Percentiles rank a stretch among this genome's conserved stretches.
phyloP scores from a whole-genome alignment of 2,888 invertebrate genomes.

The Zeuzera pyrina region DNA sequence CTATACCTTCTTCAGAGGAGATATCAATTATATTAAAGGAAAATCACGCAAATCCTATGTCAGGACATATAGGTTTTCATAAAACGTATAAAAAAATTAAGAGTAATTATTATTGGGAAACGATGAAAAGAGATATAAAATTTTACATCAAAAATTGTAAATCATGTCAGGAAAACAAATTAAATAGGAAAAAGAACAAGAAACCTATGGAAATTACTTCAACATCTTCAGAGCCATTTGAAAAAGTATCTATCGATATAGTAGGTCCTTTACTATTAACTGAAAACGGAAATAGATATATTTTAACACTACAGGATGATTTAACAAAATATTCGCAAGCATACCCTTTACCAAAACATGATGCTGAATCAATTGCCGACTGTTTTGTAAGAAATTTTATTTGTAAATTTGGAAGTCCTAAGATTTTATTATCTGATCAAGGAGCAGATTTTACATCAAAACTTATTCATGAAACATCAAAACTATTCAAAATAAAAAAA shows the following conservation, averaged over 20 bases:
- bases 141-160: constrained; percentile 1
- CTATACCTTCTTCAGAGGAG: background rate
- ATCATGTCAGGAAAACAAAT: constrained; percentile 1
- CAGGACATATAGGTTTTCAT: constrained; percentile 8
- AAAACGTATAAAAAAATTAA: constrained; percentile 9
- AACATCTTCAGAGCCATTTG: constrained; percentile 19
- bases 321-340: constrained; percentile 17
- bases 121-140: constrained; percentile 24
- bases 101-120: constrained; percentile 22
- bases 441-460: constrained; percentile 28
- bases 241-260: constrained; percentile 22
- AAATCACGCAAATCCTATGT: constrained; percentile 4
- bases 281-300: constrained; percentile 15
- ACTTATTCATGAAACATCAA: constrained; percentile 25
- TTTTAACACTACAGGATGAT: constrained; percentile 13
- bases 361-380: constrained; percentile 22
- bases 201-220: constrained; percentile 24
- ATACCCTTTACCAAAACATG: constrained; percentile 17
- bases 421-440: constrained; percentile 29
- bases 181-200: constrained; percentile 9
- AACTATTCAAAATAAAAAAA: constrained; percentile 27
- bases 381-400: constrained; percentile 17
- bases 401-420: constrained; percentile 29
- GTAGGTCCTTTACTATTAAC: constrained; percentile 21
- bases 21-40: constrained; percentile 6